phyloP scores from a whole-genome alignment of 2,797 vertebrate species.

The Sitta carolinensis region DNA sequence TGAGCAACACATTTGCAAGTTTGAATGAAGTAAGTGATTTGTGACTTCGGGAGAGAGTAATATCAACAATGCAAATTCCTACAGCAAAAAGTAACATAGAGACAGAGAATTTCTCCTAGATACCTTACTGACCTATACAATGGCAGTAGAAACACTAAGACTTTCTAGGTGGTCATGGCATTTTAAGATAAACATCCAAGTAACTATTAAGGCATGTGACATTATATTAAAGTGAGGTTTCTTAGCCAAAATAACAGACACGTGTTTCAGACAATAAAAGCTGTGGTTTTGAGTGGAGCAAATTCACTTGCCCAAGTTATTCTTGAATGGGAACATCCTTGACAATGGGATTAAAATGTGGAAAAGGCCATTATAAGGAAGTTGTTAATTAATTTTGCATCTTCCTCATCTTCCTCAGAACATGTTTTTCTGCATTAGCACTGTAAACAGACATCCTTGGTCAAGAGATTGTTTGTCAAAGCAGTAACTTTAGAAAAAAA shows the following conservation, averaged over 20 bases:
- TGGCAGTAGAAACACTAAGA: background rate
- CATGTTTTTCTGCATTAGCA: constrained; percentile 42
- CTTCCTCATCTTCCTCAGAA: constrained; percentile 47
- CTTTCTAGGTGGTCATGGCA: background rate
- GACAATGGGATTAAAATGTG: constrained; percentile 33
- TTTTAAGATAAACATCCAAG: background rate
- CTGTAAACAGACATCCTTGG: constrained; percentile 49
- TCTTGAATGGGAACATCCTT: constrained; percentile 27
- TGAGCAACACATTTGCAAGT: background rate
- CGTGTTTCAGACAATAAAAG: background rate
- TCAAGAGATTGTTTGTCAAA: constrained; percentile 49
- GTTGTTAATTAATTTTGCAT: constrained; percentile 61
- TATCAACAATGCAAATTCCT: constrained; percentile 24
- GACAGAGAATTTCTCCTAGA: background rate
- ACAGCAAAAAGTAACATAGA: background rate
- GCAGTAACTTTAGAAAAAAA: background rate
- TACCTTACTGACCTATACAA: background rate
- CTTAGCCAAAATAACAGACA: background rate
- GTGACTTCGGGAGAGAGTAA: background rate
- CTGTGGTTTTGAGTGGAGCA: background rate
- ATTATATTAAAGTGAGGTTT: background rate
- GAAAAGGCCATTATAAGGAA: constrained; percentile 40
- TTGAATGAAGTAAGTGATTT: constrained; percentile 51
- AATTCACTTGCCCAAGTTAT: constrained; percentile 5
- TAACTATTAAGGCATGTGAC: background rate